Evolutionary conservation across 2,797 vertebrate species (phyloP), one percentile per base, ranked within the genome.

Genomic region (Oceanodroma leucorhoa): DNA sequence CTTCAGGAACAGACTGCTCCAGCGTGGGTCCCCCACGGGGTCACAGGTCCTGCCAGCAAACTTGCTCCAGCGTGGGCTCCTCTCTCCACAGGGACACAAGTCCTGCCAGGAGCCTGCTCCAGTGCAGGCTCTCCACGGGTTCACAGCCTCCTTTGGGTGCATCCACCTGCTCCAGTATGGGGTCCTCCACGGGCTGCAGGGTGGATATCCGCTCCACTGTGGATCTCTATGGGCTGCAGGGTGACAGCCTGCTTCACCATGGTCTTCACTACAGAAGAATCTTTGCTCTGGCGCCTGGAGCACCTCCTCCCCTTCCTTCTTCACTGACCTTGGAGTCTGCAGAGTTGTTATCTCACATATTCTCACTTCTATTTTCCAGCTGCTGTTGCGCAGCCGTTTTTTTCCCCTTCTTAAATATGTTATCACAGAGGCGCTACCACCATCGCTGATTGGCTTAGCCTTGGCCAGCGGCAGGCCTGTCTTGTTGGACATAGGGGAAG

Each of bases 401-500:
- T 73, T 46, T 27, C n/a, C 40, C 29, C 11, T 26, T 65, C 36
- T 85, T 50, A 50, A 43, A 26, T 26, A 41, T 4, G 4, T 66
- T 41, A 43, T 22, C 45, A 8, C 29, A 53, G 36, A 43, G 43
- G 9, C 2, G 4, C 12, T 48, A 7, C 23, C 38, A 40, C 16
- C 6, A 1, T 29, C 5, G 1, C 22, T 89, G 51, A 32, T 26
- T 19, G 27, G 4, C 30, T 91, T 22, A 1, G 38, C 21, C 26
- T 57, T 61, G 67, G 41, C 15, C 8, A 81, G 14, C 0, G 0
- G 18, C 1, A 1, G 8, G 4, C 22, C 67, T 2, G 1, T 36
- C 12, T 9, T 45, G 14, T 76, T 14, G 11, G 30, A 48, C 21
- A 51, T 1, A 2, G 6, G 32, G 14, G 5, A 72, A 81, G 46